Conservation (phyloP, 2,888 invertebrate species). For the Stictocephala bisonia region DNA sequence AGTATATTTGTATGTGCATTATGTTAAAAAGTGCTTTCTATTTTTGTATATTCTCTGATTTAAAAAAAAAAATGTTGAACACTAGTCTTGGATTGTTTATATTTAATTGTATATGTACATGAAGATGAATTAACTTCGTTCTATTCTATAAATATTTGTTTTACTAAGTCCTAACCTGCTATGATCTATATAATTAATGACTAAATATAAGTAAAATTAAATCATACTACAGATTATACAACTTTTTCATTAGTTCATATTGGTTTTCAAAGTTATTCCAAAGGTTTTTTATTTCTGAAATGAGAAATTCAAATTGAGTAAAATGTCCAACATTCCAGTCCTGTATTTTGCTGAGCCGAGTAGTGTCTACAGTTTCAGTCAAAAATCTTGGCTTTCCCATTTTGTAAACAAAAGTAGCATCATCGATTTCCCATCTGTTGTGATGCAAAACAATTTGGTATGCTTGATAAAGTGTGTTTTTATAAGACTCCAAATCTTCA, state of each 20-base stretch:
- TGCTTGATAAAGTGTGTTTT: not conserved
- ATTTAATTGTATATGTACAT: too few species aligned
- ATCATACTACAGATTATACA: not conserved
- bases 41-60: too few species aligned
- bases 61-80: too few species aligned
- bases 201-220: too few species aligned
- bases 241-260: not conserved
- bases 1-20: too few species aligned
- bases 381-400: conserved; percentile 1
- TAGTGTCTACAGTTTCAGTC: not conserved
- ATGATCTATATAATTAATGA: too few species aligned
- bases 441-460: conserved; percentile 1
- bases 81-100: too few species aligned
- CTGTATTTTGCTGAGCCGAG: not conserved
- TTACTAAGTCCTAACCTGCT: too few species aligned
- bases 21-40: too few species aligned
- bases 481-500: not conserved
- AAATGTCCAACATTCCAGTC: conserved; percentile 12
- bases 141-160: too few species aligned
- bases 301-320: not conserved
- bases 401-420: conserved; percentile 2
- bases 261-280: conserved; percentile 7
- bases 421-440: conserved; percentile 7
- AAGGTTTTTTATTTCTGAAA: not conserved
- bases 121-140: too few species aligned